A percentile compares a stretch with the other conserved stretches of the same genome.
These are phyloP conservation scores for Steatornis caripensis DNA, from an alignment of 2,113 vertebrate species.

Conservation along the genomic window DNA sequence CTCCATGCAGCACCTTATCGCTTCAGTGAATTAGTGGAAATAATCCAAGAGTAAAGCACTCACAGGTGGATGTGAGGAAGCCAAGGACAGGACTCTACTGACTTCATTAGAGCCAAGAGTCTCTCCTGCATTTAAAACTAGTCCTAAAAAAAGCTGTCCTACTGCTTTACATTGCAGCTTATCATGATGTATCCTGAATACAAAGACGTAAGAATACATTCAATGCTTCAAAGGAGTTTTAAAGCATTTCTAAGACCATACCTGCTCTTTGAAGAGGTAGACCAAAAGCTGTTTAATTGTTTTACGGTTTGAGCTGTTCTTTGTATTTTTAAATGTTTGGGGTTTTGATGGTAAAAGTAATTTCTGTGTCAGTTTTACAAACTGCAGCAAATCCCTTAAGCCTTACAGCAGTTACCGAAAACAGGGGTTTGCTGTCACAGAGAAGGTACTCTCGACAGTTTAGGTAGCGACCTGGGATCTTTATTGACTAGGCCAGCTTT, in stretches of 20 bases:
- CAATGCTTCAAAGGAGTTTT: neutral
- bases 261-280: neutral
- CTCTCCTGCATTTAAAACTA: neutral
- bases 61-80: neutral
- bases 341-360: neutral
- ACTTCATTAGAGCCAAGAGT: neutral
- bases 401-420: neutral
- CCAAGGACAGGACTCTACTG: neutral
- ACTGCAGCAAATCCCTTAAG: neutral
- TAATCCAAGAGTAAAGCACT: neutral
- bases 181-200: rapidly evolving
- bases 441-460: neutral
- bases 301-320: neutral
- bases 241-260: neutral
- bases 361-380: neutral
- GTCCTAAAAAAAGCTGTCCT: neutral
- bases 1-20: neutral
- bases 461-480: neutral
- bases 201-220: neutral
- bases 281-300: neutral
- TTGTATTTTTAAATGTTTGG: neutral
- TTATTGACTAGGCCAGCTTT: neutral
- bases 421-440: neutral
- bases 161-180: neutral
- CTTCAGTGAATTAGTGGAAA: neutral